These are phyloP conservation scores for Notolepis coatsorum DNA, from an alignment of 2,797 vertebrate genomes.

Conservation along the genomic window DNA sequence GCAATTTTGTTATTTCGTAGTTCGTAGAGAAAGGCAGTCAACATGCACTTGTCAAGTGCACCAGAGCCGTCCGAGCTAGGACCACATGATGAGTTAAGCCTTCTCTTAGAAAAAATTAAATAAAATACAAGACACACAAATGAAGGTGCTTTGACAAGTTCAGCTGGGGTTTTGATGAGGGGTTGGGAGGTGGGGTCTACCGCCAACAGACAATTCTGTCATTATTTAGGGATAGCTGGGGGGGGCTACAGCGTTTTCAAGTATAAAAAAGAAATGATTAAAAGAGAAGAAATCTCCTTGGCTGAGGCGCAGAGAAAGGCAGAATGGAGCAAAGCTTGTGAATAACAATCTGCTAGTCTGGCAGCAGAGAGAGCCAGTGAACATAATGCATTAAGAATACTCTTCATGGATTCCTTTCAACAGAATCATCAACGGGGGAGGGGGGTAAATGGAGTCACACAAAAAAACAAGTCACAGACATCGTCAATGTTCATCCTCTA, in stretches of 20 bases:
- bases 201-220: conserved; percentile 69
- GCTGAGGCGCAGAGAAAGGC: conserved; percentile 82
- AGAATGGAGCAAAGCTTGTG: conserved; percentile 81
- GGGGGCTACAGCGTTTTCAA: conserved; percentile 78
- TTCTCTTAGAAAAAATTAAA: conserved; percentile 54
- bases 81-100: conserved; percentile 63
- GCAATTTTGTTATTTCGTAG: conserved; percentile 56
- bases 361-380: conserved; percentile 70
- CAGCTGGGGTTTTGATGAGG: conserved; percentile 69
- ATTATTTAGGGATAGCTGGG: conserved; percentile 75
- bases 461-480: conserved; percentile 85
- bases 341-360: conserved; percentile 82
- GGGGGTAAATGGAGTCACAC: conserved; percentile 78
- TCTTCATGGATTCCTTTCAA: conserved; percentile 79
- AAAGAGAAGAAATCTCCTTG: conserved; percentile 85
- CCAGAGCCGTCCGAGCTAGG: conserved; percentile 51
- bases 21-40: conserved; percentile 54
- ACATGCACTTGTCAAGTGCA: conserved; percentile 62
- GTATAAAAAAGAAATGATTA: conserved; percentile 84
- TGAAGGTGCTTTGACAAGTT: conserved; percentile 73
- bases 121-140: conserved; percentile 73
- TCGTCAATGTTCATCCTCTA: conserved; percentile 76
- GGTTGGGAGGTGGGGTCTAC: conserved; percentile 34
- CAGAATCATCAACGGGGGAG: conserved; percentile 74
- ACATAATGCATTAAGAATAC: conserved; percentile 74